phyloP scores from a whole-genome alignment of 2,888 invertebrate species.

The Ectropis crepuscularia region DNA sequence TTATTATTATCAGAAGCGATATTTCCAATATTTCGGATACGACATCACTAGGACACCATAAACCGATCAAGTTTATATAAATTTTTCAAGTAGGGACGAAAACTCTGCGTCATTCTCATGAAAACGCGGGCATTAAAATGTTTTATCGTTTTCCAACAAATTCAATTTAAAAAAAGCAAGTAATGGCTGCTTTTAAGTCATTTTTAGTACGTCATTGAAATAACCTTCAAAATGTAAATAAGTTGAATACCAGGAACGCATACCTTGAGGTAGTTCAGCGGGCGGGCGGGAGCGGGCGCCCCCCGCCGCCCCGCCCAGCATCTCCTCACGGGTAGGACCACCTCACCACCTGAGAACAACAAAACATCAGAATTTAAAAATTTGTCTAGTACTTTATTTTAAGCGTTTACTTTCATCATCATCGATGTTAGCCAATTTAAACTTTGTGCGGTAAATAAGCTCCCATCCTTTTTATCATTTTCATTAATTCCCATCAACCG shows the following conservation, averaged over 20 bases:
- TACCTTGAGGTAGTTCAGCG: constrained; percentile 80
- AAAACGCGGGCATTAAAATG: too few species aligned
- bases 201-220: neutral
- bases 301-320: constrained; percentile 85
- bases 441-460: too few species aligned
- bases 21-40: constrained; percentile 42
- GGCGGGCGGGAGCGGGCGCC: constrained; percentile 84
- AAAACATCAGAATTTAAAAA: constrained; percentile 15
- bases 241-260: constrained; percentile 61
- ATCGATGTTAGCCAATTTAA: too few species aligned
- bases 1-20: constrained; percentile 19
- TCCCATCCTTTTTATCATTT: too few species aligned
- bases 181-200: neutral
- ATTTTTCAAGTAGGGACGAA: neutral
- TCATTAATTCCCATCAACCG: too few species aligned
- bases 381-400: too few species aligned
- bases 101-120: neutral
- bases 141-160: too few species aligned
- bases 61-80: neutral
- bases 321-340: constrained; percentile 74
- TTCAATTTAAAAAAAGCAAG: neutral
- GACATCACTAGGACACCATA: constrained; percentile 18
- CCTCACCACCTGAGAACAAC: constrained; percentile 74
- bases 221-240: constrained; percentile 8
- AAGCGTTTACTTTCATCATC: too few species aligned